Base-by-base conservation (phyloP, 2,888 invertebrate genomes). In the Himalopsyche japonica region DNA sequence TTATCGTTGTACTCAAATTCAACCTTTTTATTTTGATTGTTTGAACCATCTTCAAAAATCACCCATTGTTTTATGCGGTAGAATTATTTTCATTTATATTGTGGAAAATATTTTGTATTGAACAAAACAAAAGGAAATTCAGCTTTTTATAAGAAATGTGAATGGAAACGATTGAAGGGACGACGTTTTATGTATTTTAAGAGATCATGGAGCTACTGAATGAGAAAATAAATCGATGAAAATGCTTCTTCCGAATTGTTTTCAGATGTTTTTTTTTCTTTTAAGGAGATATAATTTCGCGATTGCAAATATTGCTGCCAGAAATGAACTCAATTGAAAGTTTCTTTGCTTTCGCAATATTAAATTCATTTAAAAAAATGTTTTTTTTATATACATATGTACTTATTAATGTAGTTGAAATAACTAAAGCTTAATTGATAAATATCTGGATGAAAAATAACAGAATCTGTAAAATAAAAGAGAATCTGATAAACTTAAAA, bases 1-100 rank as follows among this genome's bases (percentile, higher is more conserved):
- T 84, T 84, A 82, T 84, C 81, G 79, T 43, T 79, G 47, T 57
- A 70, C 84, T 84, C 81, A 84, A 82, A 77, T 32, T 34, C 77
- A 76, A 77, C 82, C 82, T 78, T 81, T 78, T 77, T 48, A 49
- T 57, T 57, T 57, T 57, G 57, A 20, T 10, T 57, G 57, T 57
- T 57, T 57, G 20, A 57, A 57, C 20, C 57, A 20, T 57, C 57
- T 77, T 47, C 34, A 32, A 82, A 82, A 34, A 49, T 82, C 49
- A 27, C 81, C 76, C 81, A 76, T 81, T 81, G 70, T 84, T 84
- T 84, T 49, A 37, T 30, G 78, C 70, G 79, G 48, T 32, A 78
- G 18, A 84, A 79, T 84, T 77, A 79, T 82, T 84, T 84, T 64
- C 70, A 81, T 77, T 82, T 84, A 57, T 30, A 80, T 76, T 37